These are phyloP conservation scores for Dreissena polymorpha DNA, from an alignment of 1,140 invertebrate genomes.

Conservation along the genomic window DNA sequence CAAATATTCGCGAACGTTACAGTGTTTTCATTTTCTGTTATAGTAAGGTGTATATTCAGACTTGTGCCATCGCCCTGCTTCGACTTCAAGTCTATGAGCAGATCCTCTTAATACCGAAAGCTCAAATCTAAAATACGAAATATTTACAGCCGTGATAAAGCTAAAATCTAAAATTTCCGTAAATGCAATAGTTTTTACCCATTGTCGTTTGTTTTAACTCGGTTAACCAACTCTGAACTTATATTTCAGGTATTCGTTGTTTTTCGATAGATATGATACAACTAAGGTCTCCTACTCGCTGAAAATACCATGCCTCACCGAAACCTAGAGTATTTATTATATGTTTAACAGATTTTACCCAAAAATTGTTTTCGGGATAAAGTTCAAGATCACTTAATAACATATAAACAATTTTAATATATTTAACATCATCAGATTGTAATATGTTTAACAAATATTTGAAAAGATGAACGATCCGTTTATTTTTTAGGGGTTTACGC, in stretches of 20 bases:
- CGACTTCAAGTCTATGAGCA: slow-evolving; percentile 27
- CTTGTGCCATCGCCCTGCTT: slow-evolving; percentile 18
- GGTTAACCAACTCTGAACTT: not conserved
- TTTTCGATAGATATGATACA: not conserved
- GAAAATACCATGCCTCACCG: not conserved
- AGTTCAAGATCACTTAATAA: not conserved
- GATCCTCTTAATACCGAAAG: not conserved
- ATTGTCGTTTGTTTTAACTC: not conserved
- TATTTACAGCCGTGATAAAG: not conserved
- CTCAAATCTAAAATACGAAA: not conserved
- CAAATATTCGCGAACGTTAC: slow-evolving; percentile 25
- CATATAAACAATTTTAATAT: slow-evolving; percentile 17
- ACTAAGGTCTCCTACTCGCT: not conserved
- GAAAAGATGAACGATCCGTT: not conserved
- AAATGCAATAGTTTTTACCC: not conserved
- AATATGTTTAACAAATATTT: not conserved
- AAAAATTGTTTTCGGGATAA: not conserved
- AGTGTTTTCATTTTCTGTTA: slow-evolving; percentile 2
- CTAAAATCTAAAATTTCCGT: not conserved
- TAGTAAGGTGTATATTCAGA: not conserved
- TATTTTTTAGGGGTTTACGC: not conserved
- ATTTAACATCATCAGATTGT: slow-evolving; percentile 12
- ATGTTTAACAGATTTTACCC: slow-evolving; percentile 12
- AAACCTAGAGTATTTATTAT: slow-evolving; percentile 5
- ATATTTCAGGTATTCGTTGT: not conserved